These are phyloP conservation scores for Leptogaster cylindrica DNA, from an alignment of 2,888 invertebrate species.

Conservation along the genomic window DNA sequence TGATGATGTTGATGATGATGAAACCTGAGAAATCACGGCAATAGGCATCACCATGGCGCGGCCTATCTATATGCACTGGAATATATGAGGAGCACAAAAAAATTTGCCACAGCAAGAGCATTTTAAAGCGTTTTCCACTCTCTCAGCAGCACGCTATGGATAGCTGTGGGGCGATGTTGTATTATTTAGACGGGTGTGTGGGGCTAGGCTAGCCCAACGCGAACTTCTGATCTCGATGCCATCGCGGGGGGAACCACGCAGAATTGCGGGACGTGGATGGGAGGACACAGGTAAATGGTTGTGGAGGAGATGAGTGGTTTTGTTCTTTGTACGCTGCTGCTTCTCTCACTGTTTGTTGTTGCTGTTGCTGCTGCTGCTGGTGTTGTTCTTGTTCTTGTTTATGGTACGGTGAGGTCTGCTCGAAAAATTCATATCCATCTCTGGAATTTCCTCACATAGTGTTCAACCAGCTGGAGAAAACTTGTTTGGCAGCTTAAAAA, in stretches of 20 bases:
- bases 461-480: slow-evolving; percentile 37
- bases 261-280: not conserved
- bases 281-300: slow-evolving; percentile 12
- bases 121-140: slow-evolving; percentile 20
- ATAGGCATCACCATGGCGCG: not conserved
- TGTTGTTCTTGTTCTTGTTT: no score
- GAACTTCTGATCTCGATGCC: slow-evolving; percentile 7
- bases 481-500: slow-evolving; percentile 33
- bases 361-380: no score
- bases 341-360: no score
- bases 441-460: slow-evolving; percentile 36
- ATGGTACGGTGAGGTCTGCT: slow-evolving; percentile 1
- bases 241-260: slow-evolving; percentile 3
- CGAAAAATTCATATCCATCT: slow-evolving; percentile 24
- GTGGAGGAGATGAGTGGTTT: slow-evolving; percentile 25
- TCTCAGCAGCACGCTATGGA: no score
- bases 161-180: no score
- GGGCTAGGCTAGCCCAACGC: slow-evolving; percentile 6
- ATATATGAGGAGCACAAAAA: slow-evolving; percentile 24
- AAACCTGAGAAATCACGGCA: slow-evolving; percentile 31
- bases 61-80: slow-evolving; percentile 24
- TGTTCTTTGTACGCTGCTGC: no score
- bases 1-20: no score
- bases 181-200: no score
- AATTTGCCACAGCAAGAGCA: not conserved